Conservation (phyloP, 2,888 invertebrate species). For the Scotopteryx bipunctaria region DNA sequence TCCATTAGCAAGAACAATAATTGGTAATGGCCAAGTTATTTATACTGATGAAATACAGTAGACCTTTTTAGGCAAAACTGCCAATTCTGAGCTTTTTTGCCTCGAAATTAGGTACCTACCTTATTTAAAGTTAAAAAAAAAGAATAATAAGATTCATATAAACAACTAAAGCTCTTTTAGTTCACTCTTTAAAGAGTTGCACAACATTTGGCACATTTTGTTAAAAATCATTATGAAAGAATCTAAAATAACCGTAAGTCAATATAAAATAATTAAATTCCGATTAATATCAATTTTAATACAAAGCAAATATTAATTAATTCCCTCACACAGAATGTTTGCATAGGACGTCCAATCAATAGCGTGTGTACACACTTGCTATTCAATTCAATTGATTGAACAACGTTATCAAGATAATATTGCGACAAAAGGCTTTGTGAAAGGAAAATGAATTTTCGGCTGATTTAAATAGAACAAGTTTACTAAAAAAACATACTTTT, state of each 20-base stretch:
- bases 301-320: slow-evolving; percentile 18
- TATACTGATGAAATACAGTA: neutral
- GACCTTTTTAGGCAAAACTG: neutral
- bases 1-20: neutral
- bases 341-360: slow-evolving; percentile 25
- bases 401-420: slow-evolving; percentile 16
- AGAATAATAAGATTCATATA: too few species aligned
- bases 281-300: slow-evolving; percentile 10
- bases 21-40: neutral
- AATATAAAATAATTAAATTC: slow-evolving; percentile 1
- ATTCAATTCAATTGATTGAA: slow-evolving; percentile 12
- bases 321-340: slow-evolving; percentile 23
- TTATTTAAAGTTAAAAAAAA: too few species aligned
- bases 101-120: too few species aligned
- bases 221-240: too few species aligned
- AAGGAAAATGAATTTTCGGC: neutral
- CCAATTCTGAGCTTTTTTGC: neutral
- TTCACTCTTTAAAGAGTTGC: too few species aligned
- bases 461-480: too few species aligned
- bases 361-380: slow-evolving; percentile 4
- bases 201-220: too few species aligned
- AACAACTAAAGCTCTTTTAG: too few species aligned
- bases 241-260: too few species aligned
- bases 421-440: slow-evolving; percentile 1
- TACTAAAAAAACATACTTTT: too few species aligned